These are phyloP conservation scores for Fukomys damarensis DNA, from an alignment of 2,113 vertebrate genomes.

Conservation along the genomic window DNA sequence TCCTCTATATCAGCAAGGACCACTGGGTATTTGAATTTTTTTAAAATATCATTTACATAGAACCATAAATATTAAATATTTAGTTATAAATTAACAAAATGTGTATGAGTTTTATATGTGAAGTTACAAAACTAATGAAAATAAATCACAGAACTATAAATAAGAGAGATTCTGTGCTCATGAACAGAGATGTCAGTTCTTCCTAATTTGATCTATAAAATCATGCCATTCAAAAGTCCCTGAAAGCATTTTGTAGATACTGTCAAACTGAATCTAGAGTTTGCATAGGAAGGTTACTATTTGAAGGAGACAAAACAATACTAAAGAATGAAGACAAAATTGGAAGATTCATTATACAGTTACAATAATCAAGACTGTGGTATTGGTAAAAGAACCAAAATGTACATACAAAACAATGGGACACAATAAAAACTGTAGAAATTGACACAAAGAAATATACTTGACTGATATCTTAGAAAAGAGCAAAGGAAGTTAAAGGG, in stretches of 20 bases:
- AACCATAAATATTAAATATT: neutral
- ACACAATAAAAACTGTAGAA: neutral
- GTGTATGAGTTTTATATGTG: neutral
- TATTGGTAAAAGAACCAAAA: neutral
- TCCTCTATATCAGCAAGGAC: neutral
- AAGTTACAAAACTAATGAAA: neutral
- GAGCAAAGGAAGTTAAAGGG: neutral
- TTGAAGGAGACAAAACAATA: neutral
- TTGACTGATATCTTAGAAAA: neutral
- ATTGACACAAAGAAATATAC: neutral
- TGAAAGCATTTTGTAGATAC: neutral
- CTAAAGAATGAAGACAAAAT: neutral
- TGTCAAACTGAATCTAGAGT: neutral
- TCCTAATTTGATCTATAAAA: neutral
- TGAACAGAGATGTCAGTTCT: neutral
- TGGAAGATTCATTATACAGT: neutral
- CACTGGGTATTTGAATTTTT: neutral
- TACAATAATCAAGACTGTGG: neutral
- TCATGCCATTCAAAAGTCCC: neutral
- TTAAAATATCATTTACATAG: neutral
- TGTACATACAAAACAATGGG: neutral
- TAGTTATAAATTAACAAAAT: neutral
- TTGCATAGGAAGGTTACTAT: neutral
- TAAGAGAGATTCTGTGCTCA: neutral
- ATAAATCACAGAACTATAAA: neutral